These are phyloP conservation scores for Hylaea fasciaria DNA, from an alignment of 2,888 invertebrate genomes.

Conservation along the genomic window DNA sequence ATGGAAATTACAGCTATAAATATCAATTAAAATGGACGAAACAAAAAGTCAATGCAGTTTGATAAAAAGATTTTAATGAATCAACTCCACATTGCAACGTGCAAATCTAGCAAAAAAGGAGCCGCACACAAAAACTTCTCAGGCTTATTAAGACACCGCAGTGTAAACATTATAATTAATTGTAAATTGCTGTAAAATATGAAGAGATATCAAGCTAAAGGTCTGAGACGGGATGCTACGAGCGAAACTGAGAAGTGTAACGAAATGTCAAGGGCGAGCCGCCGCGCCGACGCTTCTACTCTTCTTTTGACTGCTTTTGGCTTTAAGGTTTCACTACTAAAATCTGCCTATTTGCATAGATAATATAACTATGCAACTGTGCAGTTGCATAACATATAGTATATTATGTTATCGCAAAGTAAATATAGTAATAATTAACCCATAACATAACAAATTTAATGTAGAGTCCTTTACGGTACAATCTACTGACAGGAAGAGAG, in stretches of 20 bases:
- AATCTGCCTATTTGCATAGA: conserved; percentile 25
- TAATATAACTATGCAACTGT: conserved; percentile 17
- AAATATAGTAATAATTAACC: too few relatives aligned
- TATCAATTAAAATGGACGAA: conserved; percentile 15
- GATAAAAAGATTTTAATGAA: conserved; percentile 4
- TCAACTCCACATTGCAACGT: conserved; percentile 7
- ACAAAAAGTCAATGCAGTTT: conserved; percentile 11
- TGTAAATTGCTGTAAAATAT: conserved; percentile 49
- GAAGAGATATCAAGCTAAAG: conserved; percentile 54
- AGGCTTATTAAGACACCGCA: conserved; percentile 25
- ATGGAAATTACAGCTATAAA: conserved; percentile 11
- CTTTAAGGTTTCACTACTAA: conserved; percentile 30
- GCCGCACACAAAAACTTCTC: conserved; percentile 17
- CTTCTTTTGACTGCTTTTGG: conserved; percentile 34
- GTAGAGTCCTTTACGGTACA: too few relatives aligned
- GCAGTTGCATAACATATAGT: too few relatives aligned
- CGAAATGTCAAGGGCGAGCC: conserved; percentile 71
- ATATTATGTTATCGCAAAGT: too few relatives aligned
- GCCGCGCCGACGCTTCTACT: conserved; percentile 40
- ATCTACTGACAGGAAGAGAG: too few relatives aligned
- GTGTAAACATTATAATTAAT: conserved; percentile 36
- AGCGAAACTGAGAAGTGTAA: conserved; percentile 60
- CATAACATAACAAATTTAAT: too few relatives aligned
- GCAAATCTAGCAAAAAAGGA: conserved; percentile 13
- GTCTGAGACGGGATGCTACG: conserved; percentile 56